Base-by-base conservation (phyloP, 2,113 vertebrate genomes). In the Hippoglossus stenolepis region DNA sequence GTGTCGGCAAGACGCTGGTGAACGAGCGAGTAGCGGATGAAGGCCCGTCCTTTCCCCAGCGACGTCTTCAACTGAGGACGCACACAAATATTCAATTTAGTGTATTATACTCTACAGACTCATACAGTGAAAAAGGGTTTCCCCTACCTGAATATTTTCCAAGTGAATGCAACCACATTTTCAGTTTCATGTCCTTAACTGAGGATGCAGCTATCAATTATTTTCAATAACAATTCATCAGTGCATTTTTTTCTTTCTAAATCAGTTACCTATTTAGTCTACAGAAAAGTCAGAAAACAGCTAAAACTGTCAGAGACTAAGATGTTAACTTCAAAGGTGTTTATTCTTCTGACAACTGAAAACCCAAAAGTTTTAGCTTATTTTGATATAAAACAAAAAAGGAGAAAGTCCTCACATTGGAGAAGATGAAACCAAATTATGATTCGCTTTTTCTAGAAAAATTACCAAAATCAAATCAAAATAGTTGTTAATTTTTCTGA, bases 1-100 rank as follows among this genome's bases (percentile, higher is more conserved):
- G 97, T 98, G 90, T 99, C 98, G 23, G 97, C 98, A 51, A 99
- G 91, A 45, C 98, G 94, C 92, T 99, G 97, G 87, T 99, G 97
- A 71, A 98, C 96, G 5, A 99, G 86, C 0, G 96, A 98, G 90
- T 98, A 99, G 56, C 98, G 96, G 65, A 99, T 94, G 80, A 99
- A 98, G 45, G 98, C 96, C 65, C 98, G 92, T 81, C 98, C 98
- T 89, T 96, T 99, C 1, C 98, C 98, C 90, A 99, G 93, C 11
- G 98, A 98, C 0, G 97, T 98, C 87, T 97, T 96, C 60, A 99
- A 87, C 98, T 99, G 84, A 68, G 86, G 57, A 86, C n/a, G 67
- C 57, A 89, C 21, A 87, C 14, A 88, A 62, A 80, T 2, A 79
- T 0, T 47, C 8, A 77, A 21, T 47, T 78, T 0, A 59, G 54